Evolutionary conservation across 2,113 vertebrate genomes (phyloP).

Genomic region (Ornithorhynchus anatinus): DNA sequence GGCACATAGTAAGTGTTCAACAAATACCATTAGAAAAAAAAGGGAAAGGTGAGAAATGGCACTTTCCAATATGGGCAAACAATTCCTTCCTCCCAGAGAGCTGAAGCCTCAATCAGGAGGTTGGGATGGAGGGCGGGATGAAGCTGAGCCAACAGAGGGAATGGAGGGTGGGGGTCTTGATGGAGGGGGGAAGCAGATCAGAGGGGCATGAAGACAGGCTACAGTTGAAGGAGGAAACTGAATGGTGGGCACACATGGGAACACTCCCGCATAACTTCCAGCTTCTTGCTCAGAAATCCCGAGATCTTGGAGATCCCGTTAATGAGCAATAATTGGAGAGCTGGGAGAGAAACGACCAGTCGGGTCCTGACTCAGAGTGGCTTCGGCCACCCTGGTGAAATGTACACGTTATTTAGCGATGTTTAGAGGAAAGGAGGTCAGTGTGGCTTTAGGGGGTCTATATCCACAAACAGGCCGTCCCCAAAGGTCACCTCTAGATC

Average conservation of each 20-base stretch:
- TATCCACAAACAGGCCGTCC: slow-evolving; percentile 52
- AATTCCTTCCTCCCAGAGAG: too few species aligned
- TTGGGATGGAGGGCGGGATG: too few species aligned
- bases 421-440: slow-evolving; percentile 46
- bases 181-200: too few species aligned
- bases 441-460: slow-evolving; percentile 25
- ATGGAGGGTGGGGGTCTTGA: too few species aligned
- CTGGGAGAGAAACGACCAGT: slow-evolving; percentile 32
- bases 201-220: too few species aligned
- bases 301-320: slow-evolving; percentile 7
- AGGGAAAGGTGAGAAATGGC: too few species aligned
- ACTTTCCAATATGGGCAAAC: too few species aligned
- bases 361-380: slow-evolving; percentile 14
- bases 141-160: too few species aligned
- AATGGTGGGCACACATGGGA: background rate
- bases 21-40: too few species aligned
- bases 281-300: background rate
- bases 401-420: slow-evolving; percentile 4
- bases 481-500: slow-evolving; percentile 60
- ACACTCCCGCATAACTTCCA: background rate
- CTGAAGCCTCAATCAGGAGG: too few species aligned
- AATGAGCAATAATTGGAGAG: slow-evolving; percentile 13
- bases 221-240: background rate
- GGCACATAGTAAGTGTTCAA: too few species aligned
- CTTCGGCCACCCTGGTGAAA: slow-evolving; percentile 28